Evolutionary conservation across 2,113 vertebrate species (phyloP), one percentile per base, ranked within the genome.

Genomic region (Dromiciops gliroides): DNA sequence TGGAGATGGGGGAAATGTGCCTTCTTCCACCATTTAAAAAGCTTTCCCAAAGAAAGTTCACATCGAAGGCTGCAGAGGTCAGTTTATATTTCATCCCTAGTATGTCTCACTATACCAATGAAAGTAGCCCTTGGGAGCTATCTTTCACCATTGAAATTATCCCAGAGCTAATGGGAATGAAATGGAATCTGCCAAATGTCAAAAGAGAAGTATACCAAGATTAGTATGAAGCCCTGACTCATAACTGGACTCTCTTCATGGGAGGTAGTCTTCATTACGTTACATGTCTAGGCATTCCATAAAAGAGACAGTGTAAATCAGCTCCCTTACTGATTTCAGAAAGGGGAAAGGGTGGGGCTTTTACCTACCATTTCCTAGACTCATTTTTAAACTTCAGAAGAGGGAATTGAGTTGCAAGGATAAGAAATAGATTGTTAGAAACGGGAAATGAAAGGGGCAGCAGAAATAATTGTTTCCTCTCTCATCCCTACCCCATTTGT

Each of bases 151-250:
- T 48, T 14, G 16, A 92, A 19, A 48, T 51, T 26, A 37, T 3
- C n/a, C 67, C 3, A 24, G 50, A n/a, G 6, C n/a, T 67, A 25
- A 11, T 0, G 0, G 37, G 60, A 16, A 3, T 10, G 26, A 53
- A 67, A 90, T 53, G n/a, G 48, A 23, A 88, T 28, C 90, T 51
- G 47, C 24, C 93, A 31, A 8, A 37, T 22, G 75, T 93, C 94
- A 48, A 25, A 53, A 31, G 50, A 93, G 50, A 92, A 53, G 6
- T 14, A 26, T 4, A 1, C 51, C 37, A 49, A 1, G 49, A 48
- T 48, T 31, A 22, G 19, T 14, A 8, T 6, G 89, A 53, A 44
- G 49, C 16, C 0, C 1, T 50, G 51, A 48, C 16, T 49, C 37
- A 90, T 44, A 50, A 50, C 16, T 0, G 0, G 52, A 22, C 49